A percentile compares a stretch with the other conserved stretches of the same genome.
These are phyloP conservation scores for Scelioninae gen. 2 DNA, from an alignment of 2,888 invertebrate species.

Conservation along the genomic window DNA sequence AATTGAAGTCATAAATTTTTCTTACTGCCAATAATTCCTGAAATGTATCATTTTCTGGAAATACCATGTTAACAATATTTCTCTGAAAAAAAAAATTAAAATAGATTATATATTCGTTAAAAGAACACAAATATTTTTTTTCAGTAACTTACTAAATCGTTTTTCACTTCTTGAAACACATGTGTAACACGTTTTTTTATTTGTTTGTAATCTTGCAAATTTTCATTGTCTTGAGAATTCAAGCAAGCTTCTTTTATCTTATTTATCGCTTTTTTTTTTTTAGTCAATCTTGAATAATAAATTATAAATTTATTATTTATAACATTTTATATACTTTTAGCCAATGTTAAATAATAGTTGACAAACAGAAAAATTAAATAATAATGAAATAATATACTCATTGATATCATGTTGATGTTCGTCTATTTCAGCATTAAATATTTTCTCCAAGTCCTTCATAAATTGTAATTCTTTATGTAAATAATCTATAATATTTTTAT, in stretches of 20 bases:
- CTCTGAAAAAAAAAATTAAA: conserved; percentile 59
- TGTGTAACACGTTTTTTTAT: neutral
- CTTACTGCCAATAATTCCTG: conserved; percentile 66
- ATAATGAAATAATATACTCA: conserved; percentile 59
- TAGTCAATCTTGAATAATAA: conserved; percentile 68
- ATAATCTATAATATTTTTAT: conserved; percentile 59
- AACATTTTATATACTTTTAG: too few relatives aligned
- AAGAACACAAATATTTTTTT: neutral
- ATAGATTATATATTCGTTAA: neutral
- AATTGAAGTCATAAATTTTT: too few relatives aligned
- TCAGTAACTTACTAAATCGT: conserved; percentile 22
- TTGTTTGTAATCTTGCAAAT: conserved; percentile 10
- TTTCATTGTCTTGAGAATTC: conserved; percentile 58
- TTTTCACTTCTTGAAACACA: conserved; percentile 3
- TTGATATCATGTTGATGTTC: conserved; percentile 62
- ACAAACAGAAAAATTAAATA: too few relatives aligned
- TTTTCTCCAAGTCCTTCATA: conserved; percentile 48
- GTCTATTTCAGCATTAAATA: conserved; percentile 51
- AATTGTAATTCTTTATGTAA: conserved; percentile 61
- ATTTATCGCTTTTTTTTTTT: conserved; percentile 63
- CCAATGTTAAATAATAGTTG: too few relatives aligned
- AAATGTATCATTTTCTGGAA: conserved; percentile 65
- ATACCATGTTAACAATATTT: conserved; percentile 64
- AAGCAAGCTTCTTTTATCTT: conserved; percentile 66
- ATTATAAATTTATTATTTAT: too few relatives aligned